A percentile compares a stretch with the other conserved stretches of the same genome.
Conservation (phyloP, 2,888 invertebrate genomes). For the Apodemia mormo region DNA sequence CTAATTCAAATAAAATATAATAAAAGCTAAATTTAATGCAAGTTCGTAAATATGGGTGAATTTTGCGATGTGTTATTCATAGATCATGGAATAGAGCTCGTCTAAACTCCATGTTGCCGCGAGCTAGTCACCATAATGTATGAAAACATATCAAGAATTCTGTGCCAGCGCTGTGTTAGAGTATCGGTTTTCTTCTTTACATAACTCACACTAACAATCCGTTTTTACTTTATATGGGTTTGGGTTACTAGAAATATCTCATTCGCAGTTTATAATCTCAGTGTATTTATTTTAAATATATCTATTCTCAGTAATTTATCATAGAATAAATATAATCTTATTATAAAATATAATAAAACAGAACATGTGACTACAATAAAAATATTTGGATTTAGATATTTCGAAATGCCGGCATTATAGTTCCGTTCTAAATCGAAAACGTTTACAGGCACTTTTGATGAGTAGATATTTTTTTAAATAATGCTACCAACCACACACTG, state of each 20-base stretch:
- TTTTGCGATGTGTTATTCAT: neutral
- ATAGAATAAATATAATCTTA: no score
- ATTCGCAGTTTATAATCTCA: no score
- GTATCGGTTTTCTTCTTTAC: neutral
- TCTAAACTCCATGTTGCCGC: neutral
- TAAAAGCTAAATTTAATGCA: neutral
- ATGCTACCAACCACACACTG: no score
- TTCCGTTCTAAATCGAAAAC: no score
- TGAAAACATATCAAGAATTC: constrained; percentile 12
- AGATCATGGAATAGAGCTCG: constrained; percentile 9
- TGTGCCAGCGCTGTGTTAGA: constrained; percentile 16
- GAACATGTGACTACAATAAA: no score
- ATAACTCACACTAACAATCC: neutral
- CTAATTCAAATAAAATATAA: neutral
- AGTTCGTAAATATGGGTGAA: neutral
- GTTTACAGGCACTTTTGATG: no score
- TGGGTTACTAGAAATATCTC: neutral
- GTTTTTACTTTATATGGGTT: neutral
- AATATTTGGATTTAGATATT: no score
- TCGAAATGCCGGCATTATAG: no score
- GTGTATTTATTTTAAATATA: no score
- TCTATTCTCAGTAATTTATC: no score
- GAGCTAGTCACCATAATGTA: constrained; percentile 1
- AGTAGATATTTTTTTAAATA: no score
- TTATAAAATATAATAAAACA: no score